A percentile compares a stretch with the other conserved stretches of the same genome.
phyloP scores from a whole-genome alignment of 2,113 vertebrate genomes.

The Phalacrocorax aristotelis region DNA sequence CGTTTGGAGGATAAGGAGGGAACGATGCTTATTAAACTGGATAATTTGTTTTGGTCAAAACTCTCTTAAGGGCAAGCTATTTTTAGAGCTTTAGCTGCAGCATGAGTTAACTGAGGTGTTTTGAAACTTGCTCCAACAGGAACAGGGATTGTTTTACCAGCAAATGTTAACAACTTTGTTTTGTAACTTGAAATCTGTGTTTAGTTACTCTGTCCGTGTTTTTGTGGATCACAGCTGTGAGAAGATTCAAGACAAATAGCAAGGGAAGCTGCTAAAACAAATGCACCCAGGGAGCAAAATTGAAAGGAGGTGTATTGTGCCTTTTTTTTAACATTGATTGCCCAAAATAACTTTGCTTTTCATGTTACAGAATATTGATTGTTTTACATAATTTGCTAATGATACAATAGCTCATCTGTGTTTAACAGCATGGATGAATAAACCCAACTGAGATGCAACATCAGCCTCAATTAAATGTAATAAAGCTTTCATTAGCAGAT shows the following conservation, averaged over 20 bases:
- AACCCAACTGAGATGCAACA: not conserved
- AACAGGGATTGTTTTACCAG: not conserved
- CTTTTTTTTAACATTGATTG: not conserved
- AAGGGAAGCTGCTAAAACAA: not conserved
- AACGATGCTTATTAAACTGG: not conserved
- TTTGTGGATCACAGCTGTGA: not conserved
- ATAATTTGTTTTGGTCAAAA: constrained; percentile 30
- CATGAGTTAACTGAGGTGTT: constrained; percentile 1
- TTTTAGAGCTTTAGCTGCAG: constrained; percentile 19
- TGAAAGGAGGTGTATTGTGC: not conserved
- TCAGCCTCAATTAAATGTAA: not conserved
- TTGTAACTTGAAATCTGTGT: not conserved
- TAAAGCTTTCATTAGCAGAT: not conserved
- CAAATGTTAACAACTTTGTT: not conserved
- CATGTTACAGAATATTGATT: not conserved
- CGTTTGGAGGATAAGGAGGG: not conserved
- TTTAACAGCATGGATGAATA: not conserved
- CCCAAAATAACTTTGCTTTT: not conserved
- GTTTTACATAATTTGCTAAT: not conserved
- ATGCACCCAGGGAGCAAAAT: not conserved
- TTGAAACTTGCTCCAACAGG: not conserved
- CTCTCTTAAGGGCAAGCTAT: not conserved
- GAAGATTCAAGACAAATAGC: not conserved
- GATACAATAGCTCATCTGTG: not conserved
- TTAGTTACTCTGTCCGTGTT: not conserved